A percentile compares a stretch with the other conserved stretches of the same genome.
These are phyloP conservation scores for Ormyrus nitidulus DNA, from an alignment of 2,888 invertebrate species.

Conservation along the genomic window DNA sequence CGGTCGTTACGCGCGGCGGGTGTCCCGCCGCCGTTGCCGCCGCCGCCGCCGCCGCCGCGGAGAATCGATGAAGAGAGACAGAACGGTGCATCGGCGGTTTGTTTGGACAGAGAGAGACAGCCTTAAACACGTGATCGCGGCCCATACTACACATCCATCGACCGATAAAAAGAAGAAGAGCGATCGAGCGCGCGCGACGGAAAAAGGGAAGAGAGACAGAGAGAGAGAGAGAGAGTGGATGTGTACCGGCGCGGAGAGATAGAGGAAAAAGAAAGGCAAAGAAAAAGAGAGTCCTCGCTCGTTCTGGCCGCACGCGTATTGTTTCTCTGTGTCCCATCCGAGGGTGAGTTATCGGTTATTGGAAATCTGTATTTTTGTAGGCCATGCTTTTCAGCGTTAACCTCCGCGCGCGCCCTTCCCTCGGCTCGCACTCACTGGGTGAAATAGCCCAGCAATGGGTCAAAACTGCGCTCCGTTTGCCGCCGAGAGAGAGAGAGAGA, in stretches of 20 bases:
- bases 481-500: no score
- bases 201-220: conserved; percentile 6
- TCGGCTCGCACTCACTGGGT: no score
- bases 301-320: conserved; percentile 44
- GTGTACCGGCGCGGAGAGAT: background rate
- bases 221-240: background rate
- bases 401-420: conserved; percentile 18
- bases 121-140: conserved; percentile 66
- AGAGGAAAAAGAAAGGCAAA: conserved; percentile 4
- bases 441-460: no score
- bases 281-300: conserved; percentile 41
- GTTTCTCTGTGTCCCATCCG: conserved; percentile 54
- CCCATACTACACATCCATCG: conserved; percentile 62
- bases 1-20: conserved; percentile 43
- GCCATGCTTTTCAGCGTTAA: conserved; percentile 64
- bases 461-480: no score
- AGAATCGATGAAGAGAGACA: conserved; percentile 50
- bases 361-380: conserved; percentile 74
- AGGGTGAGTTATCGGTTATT: conserved; percentile 70
- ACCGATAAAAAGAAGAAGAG: conserved; percentile 54
- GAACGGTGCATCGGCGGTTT: conserved; percentile 51
- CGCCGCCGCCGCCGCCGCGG: background rate
- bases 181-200: conserved; percentile 40
- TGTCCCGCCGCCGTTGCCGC: background rate
- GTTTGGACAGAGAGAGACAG: conserved; percentile 61